These are phyloP conservation scores for Drosophila mauritiana DNA, from an alignment of 1,140 invertebrate genomes.

Conservation along the genomic window DNA sequence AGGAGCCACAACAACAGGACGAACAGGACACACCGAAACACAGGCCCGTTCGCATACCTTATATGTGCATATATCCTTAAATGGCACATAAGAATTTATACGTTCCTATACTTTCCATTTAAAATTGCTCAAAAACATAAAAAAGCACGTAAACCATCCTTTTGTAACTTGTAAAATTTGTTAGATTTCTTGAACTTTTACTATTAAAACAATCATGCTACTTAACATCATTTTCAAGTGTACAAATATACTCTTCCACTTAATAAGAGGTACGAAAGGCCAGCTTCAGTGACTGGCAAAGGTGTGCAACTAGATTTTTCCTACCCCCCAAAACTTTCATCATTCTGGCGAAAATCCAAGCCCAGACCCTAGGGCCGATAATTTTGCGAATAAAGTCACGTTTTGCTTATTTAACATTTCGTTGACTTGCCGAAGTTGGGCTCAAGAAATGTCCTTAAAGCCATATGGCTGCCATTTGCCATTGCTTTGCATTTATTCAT, in stretches of 20 bases:
- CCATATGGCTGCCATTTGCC: conserved; percentile 36
- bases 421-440: conserved; percentile 57
- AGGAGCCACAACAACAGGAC: conserved; percentile 41
- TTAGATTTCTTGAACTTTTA: too few species aligned
- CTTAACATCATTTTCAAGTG: neutral
- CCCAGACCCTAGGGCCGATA: conserved; percentile 39
- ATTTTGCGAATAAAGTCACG: conserved; percentile 79
- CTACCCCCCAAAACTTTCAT: neutral
- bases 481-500: conserved; percentile 57
- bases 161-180: too few species aligned
- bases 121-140: too few species aligned
- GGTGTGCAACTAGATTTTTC: conserved; percentile 46
- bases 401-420: conserved; percentile 82
- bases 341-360: neutral
- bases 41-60: conserved; percentile 7
- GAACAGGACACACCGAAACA: conserved; percentile 10
- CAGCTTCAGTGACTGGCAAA: conserved; percentile 42
- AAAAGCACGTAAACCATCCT: too few species aligned
- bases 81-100: neutral
- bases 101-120: too few species aligned
- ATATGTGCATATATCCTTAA: too few species aligned
- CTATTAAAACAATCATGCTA: too few species aligned
- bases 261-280: conserved; percentile 5
- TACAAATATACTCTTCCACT: neutral
- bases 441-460: conserved; percentile 27